A percentile compares a stretch with the other conserved stretches of the same genome.
These are phyloP conservation scores for Paraescarpia echinospica DNA, from an alignment of 1,140 invertebrate genomes.

Conservation along the genomic window DNA sequence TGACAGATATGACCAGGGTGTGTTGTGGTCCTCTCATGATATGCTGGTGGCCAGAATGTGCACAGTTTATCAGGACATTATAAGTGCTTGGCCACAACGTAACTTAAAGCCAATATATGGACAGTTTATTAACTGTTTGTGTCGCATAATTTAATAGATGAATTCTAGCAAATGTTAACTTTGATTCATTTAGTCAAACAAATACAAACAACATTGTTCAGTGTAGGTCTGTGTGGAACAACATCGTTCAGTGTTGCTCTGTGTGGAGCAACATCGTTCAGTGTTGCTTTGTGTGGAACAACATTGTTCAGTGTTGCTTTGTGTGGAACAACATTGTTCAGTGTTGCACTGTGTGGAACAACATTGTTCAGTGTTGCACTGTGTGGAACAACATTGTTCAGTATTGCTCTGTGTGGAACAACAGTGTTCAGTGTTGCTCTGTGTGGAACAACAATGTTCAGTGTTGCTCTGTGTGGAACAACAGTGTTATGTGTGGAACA, in stretches of 20 bases:
- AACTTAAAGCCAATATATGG: not conserved
- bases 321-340: not conserved
- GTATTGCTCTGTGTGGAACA: not conserved
- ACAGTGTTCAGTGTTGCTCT: not conserved
- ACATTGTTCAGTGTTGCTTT: not conserved
- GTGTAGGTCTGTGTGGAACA: not conserved
- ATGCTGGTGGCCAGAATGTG: not conserved
- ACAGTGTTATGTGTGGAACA: not conserved
- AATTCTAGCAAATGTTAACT: not conserved
- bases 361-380: not conserved
- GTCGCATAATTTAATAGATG: not conserved
- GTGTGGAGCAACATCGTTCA: not conserved
- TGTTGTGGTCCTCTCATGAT: not conserved
- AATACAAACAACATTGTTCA: not conserved
- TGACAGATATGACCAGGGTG: not conserved
- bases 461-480: not conserved
- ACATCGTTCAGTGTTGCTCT: not conserved
- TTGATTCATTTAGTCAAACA: not conserved
- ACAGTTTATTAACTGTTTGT: too few relatives aligned
- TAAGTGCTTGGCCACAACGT: not conserved
- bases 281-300: not conserved
- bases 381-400: not conserved
- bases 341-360: not conserved
- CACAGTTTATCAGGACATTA: not conserved
- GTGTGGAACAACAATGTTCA: not conserved